Conservation (phyloP, 2,888 invertebrate genomes). For the Diploptera punctata region DNA sequence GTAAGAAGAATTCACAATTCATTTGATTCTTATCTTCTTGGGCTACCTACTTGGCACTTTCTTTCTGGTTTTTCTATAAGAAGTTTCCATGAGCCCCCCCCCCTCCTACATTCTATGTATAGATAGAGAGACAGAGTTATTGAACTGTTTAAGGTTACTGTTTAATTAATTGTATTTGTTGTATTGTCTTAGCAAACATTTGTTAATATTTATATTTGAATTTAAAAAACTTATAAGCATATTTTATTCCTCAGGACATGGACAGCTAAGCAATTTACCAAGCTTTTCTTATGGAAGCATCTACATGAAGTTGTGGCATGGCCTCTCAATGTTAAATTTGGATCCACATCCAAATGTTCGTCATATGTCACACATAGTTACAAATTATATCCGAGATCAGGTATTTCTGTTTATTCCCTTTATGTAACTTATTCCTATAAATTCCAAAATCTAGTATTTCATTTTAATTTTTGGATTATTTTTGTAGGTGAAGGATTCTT, state of each 20-base stretch:
- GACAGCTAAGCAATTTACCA: slow-evolving; percentile 57
- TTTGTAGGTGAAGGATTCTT: slow-evolving; percentile 55
- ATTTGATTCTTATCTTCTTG: too few species aligned
- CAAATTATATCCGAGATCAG: slow-evolving; percentile 78
- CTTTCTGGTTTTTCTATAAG: too few species aligned
- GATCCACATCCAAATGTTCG: slow-evolving; percentile 91
- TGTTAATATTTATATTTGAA: too few species aligned
- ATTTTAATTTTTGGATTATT: background rate
- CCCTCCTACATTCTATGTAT: too few species aligned
- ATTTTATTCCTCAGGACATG: slow-evolving; percentile 53
- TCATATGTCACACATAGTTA: slow-evolving; percentile 77
- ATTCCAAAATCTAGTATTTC: background rate
- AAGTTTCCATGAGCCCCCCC: too few species aligned
- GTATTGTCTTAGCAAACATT: too few species aligned
- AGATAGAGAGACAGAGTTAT: too few species aligned
- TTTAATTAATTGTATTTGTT: too few species aligned
- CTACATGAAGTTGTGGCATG: slow-evolving; percentile 89
- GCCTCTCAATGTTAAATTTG: slow-evolving; percentile 74
- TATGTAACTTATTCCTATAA: background rate
- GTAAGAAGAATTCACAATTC: too few species aligned
- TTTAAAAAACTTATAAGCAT: too few species aligned
- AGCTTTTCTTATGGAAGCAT: slow-evolving; percentile 73
- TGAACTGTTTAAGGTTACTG: too few species aligned
- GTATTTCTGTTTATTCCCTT: background rate
- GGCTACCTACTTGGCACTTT: too few species aligned